Evolutionary conservation across 2,888 invertebrate species (phyloP).

Genomic region (Bimastos eiseni): DNA sequence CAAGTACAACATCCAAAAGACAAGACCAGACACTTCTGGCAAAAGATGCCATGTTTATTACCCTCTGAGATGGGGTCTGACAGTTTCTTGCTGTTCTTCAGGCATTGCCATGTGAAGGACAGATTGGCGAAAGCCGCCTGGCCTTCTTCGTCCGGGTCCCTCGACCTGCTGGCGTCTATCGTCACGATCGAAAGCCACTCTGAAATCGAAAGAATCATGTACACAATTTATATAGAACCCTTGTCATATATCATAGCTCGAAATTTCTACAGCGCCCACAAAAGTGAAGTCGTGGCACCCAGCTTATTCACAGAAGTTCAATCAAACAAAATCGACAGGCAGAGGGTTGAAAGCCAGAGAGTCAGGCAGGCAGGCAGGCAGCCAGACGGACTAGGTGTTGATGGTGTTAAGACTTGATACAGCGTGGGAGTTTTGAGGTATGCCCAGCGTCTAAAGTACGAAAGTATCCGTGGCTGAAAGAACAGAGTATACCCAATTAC

Average conservation of each 20-base stretch:
- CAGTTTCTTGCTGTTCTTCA: not conserved
- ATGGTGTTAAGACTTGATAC: too few species aligned
- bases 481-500: too few species aligned
- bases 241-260: not conserved
- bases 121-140: not conserved
- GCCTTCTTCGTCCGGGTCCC: not conserved
- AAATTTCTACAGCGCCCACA: too few species aligned
- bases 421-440: too few species aligned
- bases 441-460: not conserved
- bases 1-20: too few species aligned
- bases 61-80: not conserved
- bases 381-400: too few species aligned
- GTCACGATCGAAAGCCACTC: not conserved
- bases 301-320: too few species aligned
- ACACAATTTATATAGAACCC: not conserved
- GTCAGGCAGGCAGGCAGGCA: too few species aligned
- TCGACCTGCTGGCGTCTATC: not conserved
- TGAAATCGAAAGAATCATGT: not conserved
- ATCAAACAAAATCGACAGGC: too few species aligned
- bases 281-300: too few species aligned
- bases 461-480: not conserved
- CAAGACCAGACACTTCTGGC: too few species aligned
- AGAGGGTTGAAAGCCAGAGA: too few species aligned
- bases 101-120: not conserved
- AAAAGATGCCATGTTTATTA: not conserved